Conservation (phyloP, 2,888 invertebrate genomes). For the Meliscaeva auricollis region DNA sequence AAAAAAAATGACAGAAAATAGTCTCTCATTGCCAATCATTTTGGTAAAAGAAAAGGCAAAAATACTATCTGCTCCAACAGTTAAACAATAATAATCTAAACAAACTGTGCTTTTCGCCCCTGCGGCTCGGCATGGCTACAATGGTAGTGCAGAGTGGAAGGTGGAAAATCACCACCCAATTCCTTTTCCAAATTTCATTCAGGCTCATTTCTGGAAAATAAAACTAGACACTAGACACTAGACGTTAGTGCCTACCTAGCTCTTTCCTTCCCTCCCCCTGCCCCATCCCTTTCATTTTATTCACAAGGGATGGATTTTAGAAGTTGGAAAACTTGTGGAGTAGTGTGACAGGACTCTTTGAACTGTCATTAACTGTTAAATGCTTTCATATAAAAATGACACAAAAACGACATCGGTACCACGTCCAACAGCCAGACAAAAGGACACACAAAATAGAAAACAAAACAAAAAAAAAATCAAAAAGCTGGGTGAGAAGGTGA, state of each 20-base stretch:
- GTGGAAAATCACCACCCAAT: neutral
- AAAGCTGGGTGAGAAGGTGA: constrained; percentile 56
- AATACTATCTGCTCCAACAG: constrained; percentile 26
- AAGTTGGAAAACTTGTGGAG: constrained; percentile 63
- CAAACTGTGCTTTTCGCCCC: constrained; percentile 32
- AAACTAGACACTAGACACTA: too few relatives aligned
- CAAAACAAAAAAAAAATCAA: constrained; percentile 31
- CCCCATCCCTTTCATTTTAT: neutral
- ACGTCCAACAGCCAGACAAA: constrained; percentile 67
- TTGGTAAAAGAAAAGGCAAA: constrained; percentile 50
- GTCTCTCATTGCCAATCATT: constrained; percentile 71
- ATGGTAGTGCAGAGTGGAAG: neutral
- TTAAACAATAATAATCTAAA: constrained; percentile 57
- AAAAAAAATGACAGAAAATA: constrained; percentile 66
- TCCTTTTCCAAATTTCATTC: constrained; percentile 11
- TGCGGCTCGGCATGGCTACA: neutral
- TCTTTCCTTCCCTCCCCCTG: too few relatives aligned
- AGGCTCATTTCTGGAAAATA: neutral
- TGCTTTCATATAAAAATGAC: constrained; percentile 71
- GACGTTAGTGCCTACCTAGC: too few relatives aligned
- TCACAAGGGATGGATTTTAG: neutral
- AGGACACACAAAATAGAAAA: constrained; percentile 62
- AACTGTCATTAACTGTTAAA: constrained; percentile 75
- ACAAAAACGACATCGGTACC: constrained; percentile 70
- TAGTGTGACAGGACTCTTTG: constrained; percentile 43